These are phyloP conservation scores for Bovichtus variegatus DNA, from an alignment of 2,797 vertebrate genomes.

Conservation along the genomic window DNA sequence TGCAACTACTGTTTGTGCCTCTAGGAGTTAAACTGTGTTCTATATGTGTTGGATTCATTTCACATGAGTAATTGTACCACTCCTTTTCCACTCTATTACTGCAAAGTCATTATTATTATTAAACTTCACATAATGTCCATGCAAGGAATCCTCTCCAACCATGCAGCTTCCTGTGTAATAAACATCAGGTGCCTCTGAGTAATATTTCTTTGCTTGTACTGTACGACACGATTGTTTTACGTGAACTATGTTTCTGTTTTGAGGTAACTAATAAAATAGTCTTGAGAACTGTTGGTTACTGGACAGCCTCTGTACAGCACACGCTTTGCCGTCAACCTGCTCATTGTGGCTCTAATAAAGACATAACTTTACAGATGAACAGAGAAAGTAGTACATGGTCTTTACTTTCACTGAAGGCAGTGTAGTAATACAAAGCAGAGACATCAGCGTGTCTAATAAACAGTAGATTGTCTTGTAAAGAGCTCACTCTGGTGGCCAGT, in stretches of 20 bases:
- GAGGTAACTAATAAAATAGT: conserved; percentile 46
- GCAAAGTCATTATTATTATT: conserved; percentile 9
- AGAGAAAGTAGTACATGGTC: neutral
- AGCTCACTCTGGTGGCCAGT: conserved; percentile 45
- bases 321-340: neutral
- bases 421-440: neutral
- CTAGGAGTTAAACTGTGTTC: conserved; percentile 19
- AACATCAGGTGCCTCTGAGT: conserved; percentile 33
- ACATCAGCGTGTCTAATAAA: neutral
- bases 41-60: conserved; percentile 27
- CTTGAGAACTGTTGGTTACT: conserved; percentile 4
- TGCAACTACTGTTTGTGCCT: conserved; percentile 44
- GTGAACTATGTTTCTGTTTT: conserved; percentile 32
- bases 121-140: conserved; percentile 4
- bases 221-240: conserved; percentile 32
- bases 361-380: neutral
- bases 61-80: conserved; percentile 20
- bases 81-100: conserved; percentile 22
- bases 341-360: neutral
- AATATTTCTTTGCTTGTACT: conserved; percentile 33
- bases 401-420: neutral
- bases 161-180: conserved; percentile 15
- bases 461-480: conserved; percentile 4
- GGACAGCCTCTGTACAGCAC: neutral
- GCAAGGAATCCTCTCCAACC: neutral